Evolutionary conservation across 2,113 vertebrate species (phyloP).

Genomic region (Ptilorrhoa leucosticta): DNA sequence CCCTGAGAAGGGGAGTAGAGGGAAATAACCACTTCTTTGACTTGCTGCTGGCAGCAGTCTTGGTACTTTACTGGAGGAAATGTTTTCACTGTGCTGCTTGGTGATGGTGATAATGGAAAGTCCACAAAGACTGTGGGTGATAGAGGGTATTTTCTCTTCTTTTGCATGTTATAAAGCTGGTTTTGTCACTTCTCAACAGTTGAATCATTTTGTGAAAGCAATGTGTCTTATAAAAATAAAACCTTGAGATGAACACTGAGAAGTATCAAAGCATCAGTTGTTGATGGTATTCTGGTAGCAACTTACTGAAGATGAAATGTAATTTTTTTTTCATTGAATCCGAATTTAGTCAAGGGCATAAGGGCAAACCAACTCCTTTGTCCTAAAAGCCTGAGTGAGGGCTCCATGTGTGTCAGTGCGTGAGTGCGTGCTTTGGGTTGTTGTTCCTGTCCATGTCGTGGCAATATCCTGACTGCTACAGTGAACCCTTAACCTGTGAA

Average conservation of each 20-base stretch:
- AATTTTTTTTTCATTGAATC: not conserved
- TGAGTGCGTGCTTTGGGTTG: accelerated
- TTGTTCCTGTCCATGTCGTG: accelerated
- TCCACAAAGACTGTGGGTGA: not conserved
- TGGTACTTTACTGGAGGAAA: not conserved
- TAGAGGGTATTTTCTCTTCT: not conserved
- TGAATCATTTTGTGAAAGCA: not conserved
- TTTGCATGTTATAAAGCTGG: not conserved
- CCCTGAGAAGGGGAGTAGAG: not conserved
- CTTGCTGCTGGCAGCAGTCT: not conserved
- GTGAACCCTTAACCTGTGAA: not conserved
- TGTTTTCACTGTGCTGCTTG: not conserved
- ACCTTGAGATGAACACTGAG: not conserved
- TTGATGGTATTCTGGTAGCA: not conserved
- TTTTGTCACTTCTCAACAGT: not conserved
- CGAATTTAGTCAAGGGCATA: not conserved
- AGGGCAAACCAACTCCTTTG: not conserved
- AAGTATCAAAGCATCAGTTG: not conserved
- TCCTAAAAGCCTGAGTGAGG: not conserved
- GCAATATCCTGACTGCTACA: not conserved
- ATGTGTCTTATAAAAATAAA: not conserved
- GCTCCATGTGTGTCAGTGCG: accelerated
- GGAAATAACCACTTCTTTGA: not conserved
- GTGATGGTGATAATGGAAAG: not conserved
- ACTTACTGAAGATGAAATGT: not conserved